Evolutionary conservation across 2,888 invertebrate genomes (phyloP).

Genomic region (Nymphalis c-album): DNA sequence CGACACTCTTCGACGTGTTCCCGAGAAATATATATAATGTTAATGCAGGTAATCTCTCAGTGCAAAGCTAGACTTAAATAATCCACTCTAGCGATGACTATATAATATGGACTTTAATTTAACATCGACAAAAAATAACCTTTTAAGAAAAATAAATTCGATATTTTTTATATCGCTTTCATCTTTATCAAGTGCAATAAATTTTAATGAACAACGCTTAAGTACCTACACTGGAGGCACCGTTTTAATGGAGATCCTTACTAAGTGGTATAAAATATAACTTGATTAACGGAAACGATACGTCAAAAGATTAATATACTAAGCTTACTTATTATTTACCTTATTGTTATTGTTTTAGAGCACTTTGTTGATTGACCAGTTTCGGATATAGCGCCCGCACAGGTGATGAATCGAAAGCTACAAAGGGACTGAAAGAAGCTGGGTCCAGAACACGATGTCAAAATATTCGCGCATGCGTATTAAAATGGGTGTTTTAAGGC

Average conservation of each 20-base stretch:
- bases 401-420: slow-evolving; percentile 38
- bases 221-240: background rate
- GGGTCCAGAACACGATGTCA: slow-evolving; percentile 47
- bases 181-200: background rate
- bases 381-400: slow-evolving; percentile 20
- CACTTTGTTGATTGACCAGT: slow-evolving; percentile 26
- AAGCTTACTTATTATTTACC: slow-evolving; percentile 25
- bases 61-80: too few relatives aligned
- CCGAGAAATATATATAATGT: too few relatives aligned
- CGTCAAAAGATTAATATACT: background rate
- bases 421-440: slow-evolving; percentile 44
- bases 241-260: background rate
- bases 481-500: slow-evolving; percentile 34
- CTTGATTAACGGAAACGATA: background rate
- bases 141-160: background rate
- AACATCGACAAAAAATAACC: background rate
- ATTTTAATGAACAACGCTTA: background rate
- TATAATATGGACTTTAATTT: background rate
- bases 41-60: too few relatives aligned
- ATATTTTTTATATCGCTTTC: background rate
- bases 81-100: too few relatives aligned
- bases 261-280: background rate
- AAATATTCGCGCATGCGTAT: slow-evolving; percentile 56
- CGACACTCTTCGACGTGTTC: too few relatives aligned
- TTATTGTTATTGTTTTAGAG: slow-evolving; percentile 26